A percentile compares a stretch with the other conserved stretches of the same genome.
These are phyloP conservation scores for Epinotia brunnichana DNA, from an alignment of 2,888 invertebrate species.

Conservation along the genomic window DNA sequence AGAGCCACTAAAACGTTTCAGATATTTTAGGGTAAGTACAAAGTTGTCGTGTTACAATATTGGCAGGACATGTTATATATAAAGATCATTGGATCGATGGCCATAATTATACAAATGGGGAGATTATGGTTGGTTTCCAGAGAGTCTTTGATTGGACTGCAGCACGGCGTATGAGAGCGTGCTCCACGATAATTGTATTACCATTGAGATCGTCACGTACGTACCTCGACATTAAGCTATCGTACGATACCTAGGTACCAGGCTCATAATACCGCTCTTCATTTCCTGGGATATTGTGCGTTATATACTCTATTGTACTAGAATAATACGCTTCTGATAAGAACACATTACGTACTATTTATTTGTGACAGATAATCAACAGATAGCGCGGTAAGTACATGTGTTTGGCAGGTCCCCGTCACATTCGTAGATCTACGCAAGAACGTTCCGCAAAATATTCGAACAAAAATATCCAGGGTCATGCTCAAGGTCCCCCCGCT, in stretches of 20 bases:
- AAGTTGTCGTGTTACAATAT: background rate
- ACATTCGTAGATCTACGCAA: slow-evolving; percentile 67
- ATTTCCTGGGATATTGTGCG: slow-evolving; percentile 36
- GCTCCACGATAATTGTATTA: slow-evolving; percentile 27
- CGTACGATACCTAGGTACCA: slow-evolving; percentile 19
- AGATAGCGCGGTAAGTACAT: slow-evolving; percentile 45
- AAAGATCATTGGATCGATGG: background rate
- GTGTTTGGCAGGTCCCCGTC: slow-evolving; percentile 62
- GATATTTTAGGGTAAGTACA: background rate
- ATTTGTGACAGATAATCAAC: slow-evolving; percentile 35
- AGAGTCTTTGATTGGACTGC: slow-evolving; percentile 23
- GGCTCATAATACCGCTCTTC: slow-evolving; percentile 23
- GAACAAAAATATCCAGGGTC: slow-evolving; percentile 83
- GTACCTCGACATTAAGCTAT: slow-evolving; percentile 30
- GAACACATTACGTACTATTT: slow-evolving; percentile 28
- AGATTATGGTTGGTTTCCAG: background rate
- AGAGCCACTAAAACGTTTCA: background rate
- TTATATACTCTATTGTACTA: slow-evolving; percentile 31
- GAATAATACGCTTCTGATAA: slow-evolving; percentile 35
- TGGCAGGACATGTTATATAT: background rate
- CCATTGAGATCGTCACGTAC: slow-evolving; percentile 41
- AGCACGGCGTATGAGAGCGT: slow-evolving; percentile 32
- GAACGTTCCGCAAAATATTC: slow-evolving; percentile 76
- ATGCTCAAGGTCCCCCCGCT: slow-evolving; percentile 79
- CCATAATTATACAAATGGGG: background rate